A percentile compares a stretch with the other conserved stretches of the same genome.
These are phyloP conservation scores for Cepphus grylle DNA, from an alignment of 2,113 vertebrate genomes.

Conservation along the genomic window DNA sequence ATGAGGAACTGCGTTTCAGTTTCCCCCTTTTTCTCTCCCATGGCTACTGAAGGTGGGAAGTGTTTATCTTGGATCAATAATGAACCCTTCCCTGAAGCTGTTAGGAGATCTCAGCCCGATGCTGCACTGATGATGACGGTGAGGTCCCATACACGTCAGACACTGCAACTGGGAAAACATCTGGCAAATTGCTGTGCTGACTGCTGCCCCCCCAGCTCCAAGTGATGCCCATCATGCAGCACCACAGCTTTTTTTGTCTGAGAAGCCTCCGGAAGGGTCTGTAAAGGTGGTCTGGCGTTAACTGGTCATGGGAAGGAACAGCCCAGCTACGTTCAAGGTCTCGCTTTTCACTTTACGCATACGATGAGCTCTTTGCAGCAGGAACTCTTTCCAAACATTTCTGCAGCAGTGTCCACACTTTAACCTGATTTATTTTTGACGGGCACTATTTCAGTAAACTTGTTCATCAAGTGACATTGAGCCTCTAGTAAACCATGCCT, in stretches of 20 bases:
- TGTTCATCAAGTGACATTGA: not conserved
- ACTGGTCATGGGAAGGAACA: not conserved
- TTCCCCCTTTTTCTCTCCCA: not conserved
- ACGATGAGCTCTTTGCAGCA: not conserved
- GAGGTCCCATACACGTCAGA: not conserved
- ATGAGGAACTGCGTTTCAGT: rapidly evolving
- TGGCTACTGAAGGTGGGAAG: not conserved
- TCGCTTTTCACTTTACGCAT: not conserved
- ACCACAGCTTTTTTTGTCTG: not conserved
- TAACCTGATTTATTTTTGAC: not conserved
- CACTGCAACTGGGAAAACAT: not conserved
- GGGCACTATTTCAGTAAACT: rapidly evolving
- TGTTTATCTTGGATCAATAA: not conserved
- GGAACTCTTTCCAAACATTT: not conserved
- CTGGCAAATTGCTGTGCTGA: not conserved
- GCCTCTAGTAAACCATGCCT: not conserved
- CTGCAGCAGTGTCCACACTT: not conserved
- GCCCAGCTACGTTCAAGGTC: not conserved
- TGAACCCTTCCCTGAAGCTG: not conserved
- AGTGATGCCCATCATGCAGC: not conserved
- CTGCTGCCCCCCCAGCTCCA: not conserved
- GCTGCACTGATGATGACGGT: rapidly evolving
- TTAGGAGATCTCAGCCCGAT: not conserved
- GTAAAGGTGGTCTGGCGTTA: not conserved
- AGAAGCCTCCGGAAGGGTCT: not conserved